These are phyloP conservation scores for Aphaenogaster ashmeadi DNA, from an alignment of 1,140 invertebrate species.

Conservation along the genomic window DNA sequence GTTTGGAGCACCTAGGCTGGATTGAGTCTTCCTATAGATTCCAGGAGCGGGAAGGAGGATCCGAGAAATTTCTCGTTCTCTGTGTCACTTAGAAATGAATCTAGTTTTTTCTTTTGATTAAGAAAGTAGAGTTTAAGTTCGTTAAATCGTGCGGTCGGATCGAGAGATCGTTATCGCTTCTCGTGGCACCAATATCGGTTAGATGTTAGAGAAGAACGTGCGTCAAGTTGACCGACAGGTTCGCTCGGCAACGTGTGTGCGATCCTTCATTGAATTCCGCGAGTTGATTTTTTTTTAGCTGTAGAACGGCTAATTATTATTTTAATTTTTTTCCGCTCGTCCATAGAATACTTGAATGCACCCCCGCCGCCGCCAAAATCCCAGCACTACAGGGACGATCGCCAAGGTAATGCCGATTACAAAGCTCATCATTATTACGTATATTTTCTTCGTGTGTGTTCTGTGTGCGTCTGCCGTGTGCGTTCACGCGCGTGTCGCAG, in stretches of 20 bases:
- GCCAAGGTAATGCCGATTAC: slow-evolving; percentile 87
- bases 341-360: slow-evolving; percentile 89
- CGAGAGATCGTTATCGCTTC: background rate
- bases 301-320: slow-evolving; percentile 79
- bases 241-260: slow-evolving; percentile 43
- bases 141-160: background rate
- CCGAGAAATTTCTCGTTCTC: background rate
- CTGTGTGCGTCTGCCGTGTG: background rate
- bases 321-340: slow-evolving; percentile 84
- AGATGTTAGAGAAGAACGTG: slow-evolving; percentile 65
- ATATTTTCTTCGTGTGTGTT: background rate
- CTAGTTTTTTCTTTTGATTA: background rate
- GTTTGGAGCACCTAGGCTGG: background rate
- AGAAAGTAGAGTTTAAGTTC: slow-evolving; percentile 15
- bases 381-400: slow-evolving; percentile 88
- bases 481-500: background rate
- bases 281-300: slow-evolving; percentile 40
- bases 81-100: background rate
- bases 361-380: slow-evolving; percentile 90
- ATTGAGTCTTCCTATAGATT: background rate
- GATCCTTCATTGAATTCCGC: background rate
- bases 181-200: slow-evolving; percentile 81
- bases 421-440: slow-evolving; percentile 61
- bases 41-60: background rate
- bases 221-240: slow-evolving; percentile 22